Evolutionary conservation across 2,113 vertebrate genomes (phyloP).

Genomic region (Apodemus sylvaticus): DNA sequence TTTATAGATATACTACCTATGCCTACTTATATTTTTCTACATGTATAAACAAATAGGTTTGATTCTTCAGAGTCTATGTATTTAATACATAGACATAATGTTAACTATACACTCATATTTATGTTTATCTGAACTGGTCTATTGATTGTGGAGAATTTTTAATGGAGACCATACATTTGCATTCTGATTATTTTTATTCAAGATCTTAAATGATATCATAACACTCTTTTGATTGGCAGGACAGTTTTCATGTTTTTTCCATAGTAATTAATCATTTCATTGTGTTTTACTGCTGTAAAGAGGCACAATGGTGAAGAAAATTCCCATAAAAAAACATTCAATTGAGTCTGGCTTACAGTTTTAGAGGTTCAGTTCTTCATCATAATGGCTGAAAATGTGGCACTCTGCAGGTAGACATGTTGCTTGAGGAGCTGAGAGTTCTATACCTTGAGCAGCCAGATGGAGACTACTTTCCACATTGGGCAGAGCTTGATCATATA

Average conservation of each 20-base stretch:
- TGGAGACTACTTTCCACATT: too few species aligned
- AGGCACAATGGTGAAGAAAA: too few species aligned
- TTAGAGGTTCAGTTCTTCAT: too few species aligned
- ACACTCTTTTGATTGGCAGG: not conserved
- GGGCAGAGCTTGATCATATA: too few species aligned
- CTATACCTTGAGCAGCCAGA: too few species aligned
- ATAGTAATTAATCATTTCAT: too few species aligned
- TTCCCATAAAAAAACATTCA: too few species aligned
- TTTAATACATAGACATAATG: not conserved
- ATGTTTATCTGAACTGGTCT: not conserved
- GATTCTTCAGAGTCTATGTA: not conserved
- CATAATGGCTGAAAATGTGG: too few species aligned
- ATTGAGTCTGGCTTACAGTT: too few species aligned
- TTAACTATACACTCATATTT: not conserved
- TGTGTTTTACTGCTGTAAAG: too few species aligned
- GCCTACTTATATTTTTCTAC: not conserved
- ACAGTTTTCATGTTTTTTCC: not conserved
- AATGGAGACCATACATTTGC: not conserved
- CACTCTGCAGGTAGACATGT: too few species aligned
- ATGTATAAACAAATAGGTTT: not conserved
- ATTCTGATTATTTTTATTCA: not conserved
- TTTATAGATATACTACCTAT: not conserved
- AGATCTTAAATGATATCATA: not conserved
- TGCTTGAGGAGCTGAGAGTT: too few species aligned
- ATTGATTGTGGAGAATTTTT: not conserved